A percentile compares a stretch with the other conserved stretches of the same genome.
Evolutionary conservation across 1,140 invertebrate species (phyloP).

Genomic region (Vanessa atalanta): DNA sequence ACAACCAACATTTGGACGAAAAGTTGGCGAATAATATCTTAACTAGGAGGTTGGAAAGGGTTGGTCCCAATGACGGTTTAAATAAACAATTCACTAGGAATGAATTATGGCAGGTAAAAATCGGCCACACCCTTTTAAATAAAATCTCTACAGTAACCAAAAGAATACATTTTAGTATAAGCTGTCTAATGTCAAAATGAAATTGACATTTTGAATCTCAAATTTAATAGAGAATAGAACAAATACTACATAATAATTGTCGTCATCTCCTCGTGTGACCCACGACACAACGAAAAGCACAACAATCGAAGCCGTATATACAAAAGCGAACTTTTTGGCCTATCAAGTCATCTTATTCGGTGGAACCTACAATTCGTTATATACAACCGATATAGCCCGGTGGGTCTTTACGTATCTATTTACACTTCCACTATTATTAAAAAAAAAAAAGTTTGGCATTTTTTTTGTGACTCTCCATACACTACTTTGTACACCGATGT

Average conservation of each 20-base stretch:
- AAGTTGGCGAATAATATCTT: not conserved
- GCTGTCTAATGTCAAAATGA: no score
- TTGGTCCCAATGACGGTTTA: constrained; percentile 3
- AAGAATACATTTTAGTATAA: no score
- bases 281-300: constrained; percentile 21
- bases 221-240: not conserved
- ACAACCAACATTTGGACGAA: constrained; percentile 15
- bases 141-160: not conserved
- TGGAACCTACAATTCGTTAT: constrained; percentile 52
- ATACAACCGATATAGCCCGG: constrained; percentile 64
- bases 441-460: constrained; percentile 65
- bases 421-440: constrained; percentile 46
- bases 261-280: constrained; percentile 8
- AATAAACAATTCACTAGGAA: constrained; percentile 13
- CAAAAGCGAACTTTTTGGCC: constrained; percentile 75
- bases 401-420: constrained; percentile 71
- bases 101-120: constrained; percentile 10
- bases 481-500: constrained; percentile 55
- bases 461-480: constrained; percentile 73
- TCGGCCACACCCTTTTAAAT: constrained; percentile 27
- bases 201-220: no score
- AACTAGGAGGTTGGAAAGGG: not conserved
- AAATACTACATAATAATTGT: not conserved
- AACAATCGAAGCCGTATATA: constrained; percentile 42
- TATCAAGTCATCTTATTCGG: constrained; percentile 67